Evolutionary conservation across 2,888 invertebrate species (phyloP), one percentile per base, ranked within the genome.

Genomic region (Ommatoiulus sabulosus): DNA sequence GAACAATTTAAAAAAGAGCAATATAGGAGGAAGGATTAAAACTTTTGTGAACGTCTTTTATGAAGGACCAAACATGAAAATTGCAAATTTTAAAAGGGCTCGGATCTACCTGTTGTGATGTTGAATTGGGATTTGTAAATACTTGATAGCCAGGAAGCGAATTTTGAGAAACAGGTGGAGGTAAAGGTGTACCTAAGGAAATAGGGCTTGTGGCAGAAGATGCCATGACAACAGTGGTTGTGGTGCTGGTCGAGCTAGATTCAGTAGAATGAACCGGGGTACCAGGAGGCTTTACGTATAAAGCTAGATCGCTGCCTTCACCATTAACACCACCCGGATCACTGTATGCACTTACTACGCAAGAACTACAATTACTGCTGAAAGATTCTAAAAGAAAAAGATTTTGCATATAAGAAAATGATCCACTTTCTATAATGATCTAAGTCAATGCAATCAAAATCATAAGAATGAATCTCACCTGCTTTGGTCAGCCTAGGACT

Each of bases 401-500:
- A 35, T 35, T 35, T 35, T 35, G 35, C 35, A 1, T 35, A 35
- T 35, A 2, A 35, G 35, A 35, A 35, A 63, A n/a, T 63, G 8
- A 63, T 63, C 63, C 20, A 1, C 35, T 35, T 35, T 35, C 35
- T 35, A 35, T 35, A 35, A 35, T 35, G 35, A 35, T 35, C 35
- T 35, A 35, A 35, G 35, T 35, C 46, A 35, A 35, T 35, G 35
- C 35, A 35, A 35, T 35, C 35, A 24, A 24, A 20, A 24, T 20
- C 6, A 24, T 24, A 24, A 20, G n/a, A 63, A 35, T 10, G 10
- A 46, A 20, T 88, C 90, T 57, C 91, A 96, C 96, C 96, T 94
- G 97, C 97, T 92, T 96, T 95, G 90, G 96, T 96, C 87, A 97
- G 94, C 89, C 91, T 90, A 88, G 96, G 93, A 24, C 96, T 92